Base-by-base conservation (phyloP, 1,140 invertebrate species). In the Oreohelix idahoensis region DNA sequence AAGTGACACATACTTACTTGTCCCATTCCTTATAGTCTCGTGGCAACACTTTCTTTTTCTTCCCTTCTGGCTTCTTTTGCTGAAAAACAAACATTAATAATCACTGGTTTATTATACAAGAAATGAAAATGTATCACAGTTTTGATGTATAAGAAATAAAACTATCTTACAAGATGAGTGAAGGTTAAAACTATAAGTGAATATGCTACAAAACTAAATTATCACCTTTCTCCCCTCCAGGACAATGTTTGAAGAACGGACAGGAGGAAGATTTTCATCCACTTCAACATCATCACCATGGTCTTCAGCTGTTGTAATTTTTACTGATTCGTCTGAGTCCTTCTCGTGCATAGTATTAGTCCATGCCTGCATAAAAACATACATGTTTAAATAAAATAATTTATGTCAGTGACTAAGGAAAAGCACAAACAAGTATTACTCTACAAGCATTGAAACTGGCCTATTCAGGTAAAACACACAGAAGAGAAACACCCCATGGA, bases 1-100 rank as follows among this genome's bases (percentile, higher is more conserved):
- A n/a, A n/a, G n/a, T n/a, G n/a, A n/a, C n/a, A n/a, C n/a, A 38
- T 8, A 85, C 90, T 81, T 88, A 92, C 91, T 89, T 91, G 73
- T 91, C 91, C 91, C 91, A 88, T 71, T 90, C 86, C 81, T 86
- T 85, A 58, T 88, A 87, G 53, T 80, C 81, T 75, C 88, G 83
- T 73, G 88, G 88, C 36, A 76, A 77, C 0, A 79, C 83, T 83
- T 58, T 84, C 74, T 88, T 89, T 0, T 87, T 63, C 38, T 69
- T 32, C 23, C 69, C 26, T 8, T 73, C 69, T 32, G 29, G 32
- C 51, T 69, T 76, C 32, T 86, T 77, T 69, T 69, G 70, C 71
- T 70, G 71, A 36, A 75, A 35, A 42, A 85, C 26, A 83, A 69
- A 53, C 0, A 63, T n/a, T 53, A 45, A 2, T 58, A 15, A 58